Percentiles rank a stretch among this genome's conserved stretches.
Conservation (phyloP, 2,797 vertebrate species). For the Nannoperca obscura region DNA sequence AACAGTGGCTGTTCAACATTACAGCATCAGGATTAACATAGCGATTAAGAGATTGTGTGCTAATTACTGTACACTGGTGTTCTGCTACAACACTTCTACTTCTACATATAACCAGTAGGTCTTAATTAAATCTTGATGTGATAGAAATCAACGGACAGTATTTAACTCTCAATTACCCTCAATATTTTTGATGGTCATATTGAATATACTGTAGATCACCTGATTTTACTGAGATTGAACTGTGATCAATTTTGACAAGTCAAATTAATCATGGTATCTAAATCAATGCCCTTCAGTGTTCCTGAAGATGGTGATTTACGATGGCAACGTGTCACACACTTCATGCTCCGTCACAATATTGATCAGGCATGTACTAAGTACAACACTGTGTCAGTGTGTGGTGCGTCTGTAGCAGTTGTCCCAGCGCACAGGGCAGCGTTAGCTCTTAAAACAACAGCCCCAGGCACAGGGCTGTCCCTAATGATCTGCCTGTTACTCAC, state of each 20-base stretch:
- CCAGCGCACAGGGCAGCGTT: conserved; percentile 41
- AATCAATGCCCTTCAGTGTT: conserved; percentile 18
- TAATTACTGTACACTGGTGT: conserved; percentile 40
- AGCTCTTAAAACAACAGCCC: conserved; percentile 58
- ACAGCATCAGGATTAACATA: conserved; percentile 43
- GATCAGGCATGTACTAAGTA: conserved; percentile 49
- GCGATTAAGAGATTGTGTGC: conserved; percentile 50
- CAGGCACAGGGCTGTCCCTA: conserved; percentile 51
- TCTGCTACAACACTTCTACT: conserved; percentile 12
- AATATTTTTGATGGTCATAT: conserved; percentile 9
- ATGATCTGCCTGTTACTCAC: conserved; percentile 60
- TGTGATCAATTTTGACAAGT: conserved; percentile 26
- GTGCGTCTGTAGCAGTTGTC: conserved; percentile 38
- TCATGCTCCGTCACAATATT: conserved; percentile 37
- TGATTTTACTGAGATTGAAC: conserved; percentile 27
- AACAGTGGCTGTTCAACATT: conserved; percentile 21
- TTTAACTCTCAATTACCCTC: conserved; percentile 15
- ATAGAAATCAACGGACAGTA: conserved; percentile 15
- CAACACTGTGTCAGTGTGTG: conserved; percentile 37
- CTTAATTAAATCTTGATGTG: conserved; percentile 28
- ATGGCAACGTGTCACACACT: conserved; percentile 14
- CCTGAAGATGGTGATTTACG: conserved; percentile 24
- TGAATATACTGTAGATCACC: conserved; percentile 7
- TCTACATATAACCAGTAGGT: background rate
- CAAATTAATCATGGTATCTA: conserved; percentile 25